Percentiles rank a stretch among this genome's conserved stretches.
phyloP scores from a whole-genome alignment of 2,888 invertebrate species.

The Thyatira batis region DNA sequence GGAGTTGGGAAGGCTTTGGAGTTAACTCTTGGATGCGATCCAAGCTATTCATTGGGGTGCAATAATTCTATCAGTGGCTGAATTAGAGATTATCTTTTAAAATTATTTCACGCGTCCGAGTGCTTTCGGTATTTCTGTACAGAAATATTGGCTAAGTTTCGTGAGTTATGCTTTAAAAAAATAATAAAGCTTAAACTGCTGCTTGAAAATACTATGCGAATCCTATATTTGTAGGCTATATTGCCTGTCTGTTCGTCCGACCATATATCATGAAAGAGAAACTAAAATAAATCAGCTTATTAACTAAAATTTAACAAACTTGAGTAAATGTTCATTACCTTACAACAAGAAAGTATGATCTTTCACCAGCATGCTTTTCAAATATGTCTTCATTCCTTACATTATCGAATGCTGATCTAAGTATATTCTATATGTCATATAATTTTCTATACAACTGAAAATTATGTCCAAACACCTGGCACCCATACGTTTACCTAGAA shows the following conservation, averaged over 20 bases:
- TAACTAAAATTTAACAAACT: too few species aligned
- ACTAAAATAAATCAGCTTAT: too few species aligned
- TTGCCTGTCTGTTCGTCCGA: too few species aligned
- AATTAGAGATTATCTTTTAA: slow-evolving; percentile 56
- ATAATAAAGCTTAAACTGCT: not conserved
- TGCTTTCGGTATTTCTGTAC: slow-evolving; percentile 6
- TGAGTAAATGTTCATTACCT: too few species aligned
- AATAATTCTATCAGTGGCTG: slow-evolving; percentile 62
- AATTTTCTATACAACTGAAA: not conserved
- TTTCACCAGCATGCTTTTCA: not conserved
- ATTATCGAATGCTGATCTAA: not conserved
- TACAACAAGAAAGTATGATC: too few species aligned
- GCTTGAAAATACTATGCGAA: not conserved
- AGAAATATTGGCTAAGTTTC: not conserved
- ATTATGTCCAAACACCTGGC: not conserved
- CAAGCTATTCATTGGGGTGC: slow-evolving; percentile 56
- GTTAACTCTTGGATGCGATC: slow-evolving; percentile 48
- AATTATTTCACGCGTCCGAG: slow-evolving; percentile 38
- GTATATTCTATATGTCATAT: not conserved
- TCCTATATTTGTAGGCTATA: too few species aligned
- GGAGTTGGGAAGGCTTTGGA: not conserved
- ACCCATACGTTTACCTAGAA: not conserved
- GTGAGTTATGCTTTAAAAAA: not conserved
- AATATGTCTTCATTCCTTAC: not conserved
- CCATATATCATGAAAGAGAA: too few species aligned